Base-by-base conservation (phyloP, 2,888 invertebrate species). In the Pristionchus entomophagus region DNA sequence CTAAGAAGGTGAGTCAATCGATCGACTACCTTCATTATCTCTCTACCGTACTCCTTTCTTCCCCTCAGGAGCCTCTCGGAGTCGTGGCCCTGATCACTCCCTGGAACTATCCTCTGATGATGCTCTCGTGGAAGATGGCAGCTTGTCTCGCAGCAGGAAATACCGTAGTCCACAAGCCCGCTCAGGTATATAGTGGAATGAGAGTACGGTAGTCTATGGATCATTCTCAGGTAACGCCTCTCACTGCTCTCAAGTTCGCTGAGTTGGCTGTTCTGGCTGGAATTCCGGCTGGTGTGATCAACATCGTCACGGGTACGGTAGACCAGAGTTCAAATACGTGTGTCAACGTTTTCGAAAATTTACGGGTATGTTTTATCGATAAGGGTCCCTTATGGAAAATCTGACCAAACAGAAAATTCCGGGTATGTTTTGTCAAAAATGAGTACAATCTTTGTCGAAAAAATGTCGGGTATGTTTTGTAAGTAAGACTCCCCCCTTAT, bases 91-190 rank as follows among this genome's bases (percentile, higher is more conserved):
- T 98, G 26, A 96, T 98, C 26, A 97, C 97, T 0, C 98, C 98
- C 0, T 99, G 98, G 98, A 98, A 98, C 94, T 99, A 98, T 94
- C 98, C 98, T 0, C 95, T 99, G 17, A 98, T 99, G 98, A 99
- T 98, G 98, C 94, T 98, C 19, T 97, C 97, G 0, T 98, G 98
- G 98, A 98, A 98, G 94, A 97, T 98, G 97, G 97, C 98, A 0
- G 97, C 98, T 4, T 98, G 98, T 93, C 95, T 98, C 78, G 97
- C 98, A 0, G 97, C 98, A 14, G 98, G 98, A 53, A 98, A 98
- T 94, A 97, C 98, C 0, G 97, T 98, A 0, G 96, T 98, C 0
- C 96, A 98, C 94, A 98, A 98, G 94, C 98, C 98, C 0, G 98
- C 98, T 0, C 95, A 95, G 94, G 95, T 95, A 69, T 69, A 84